These are phyloP conservation scores for Eremophila alpestris DNA, from an alignment of 2,797 vertebrate species.

Conservation along the genomic window DNA sequence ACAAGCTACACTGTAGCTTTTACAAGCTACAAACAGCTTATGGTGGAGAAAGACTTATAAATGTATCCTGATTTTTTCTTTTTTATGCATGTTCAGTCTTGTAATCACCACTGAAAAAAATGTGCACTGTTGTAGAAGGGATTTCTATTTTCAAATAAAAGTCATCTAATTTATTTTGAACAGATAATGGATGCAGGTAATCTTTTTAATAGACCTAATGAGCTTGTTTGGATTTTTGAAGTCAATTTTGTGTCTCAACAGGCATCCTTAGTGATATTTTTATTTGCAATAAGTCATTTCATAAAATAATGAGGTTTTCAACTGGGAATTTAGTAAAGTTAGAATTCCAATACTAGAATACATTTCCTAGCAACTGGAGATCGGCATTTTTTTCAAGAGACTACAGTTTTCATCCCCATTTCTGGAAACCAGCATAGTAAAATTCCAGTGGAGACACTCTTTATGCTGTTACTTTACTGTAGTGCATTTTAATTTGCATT, in stretches of 20 bases:
- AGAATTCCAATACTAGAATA: not conserved
- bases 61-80: not conserved
- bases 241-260: not conserved
- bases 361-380: not conserved
- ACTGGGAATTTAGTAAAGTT: not conserved
- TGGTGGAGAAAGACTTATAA: not conserved
- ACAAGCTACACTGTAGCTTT: not conserved
- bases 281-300: slow-evolving; percentile 12
- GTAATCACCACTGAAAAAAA: not conserved
- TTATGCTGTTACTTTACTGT: not conserved
- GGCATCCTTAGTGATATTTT: slow-evolving; percentile 1
- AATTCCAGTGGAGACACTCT: not conserved
- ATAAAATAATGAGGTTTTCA: slow-evolving; percentile 25
- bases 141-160: slow-evolving; percentile 1
- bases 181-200: not conserved
- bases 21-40: not conserved
- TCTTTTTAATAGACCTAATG: slow-evolving; percentile 21
- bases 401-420: not conserved
- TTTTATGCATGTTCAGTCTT: not conserved
- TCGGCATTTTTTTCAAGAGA: not conserved
- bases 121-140: not conserved
- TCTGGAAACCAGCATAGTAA: not conserved
- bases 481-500: not conserved
- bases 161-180: not conserved
- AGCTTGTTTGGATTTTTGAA: slow-evolving; percentile 23